These are phyloP conservation scores for Turritopsis rubra DNA, from an alignment of 30 jellyfish, hydroid and myxozoan species.

Conservation along the genomic window DNA sequence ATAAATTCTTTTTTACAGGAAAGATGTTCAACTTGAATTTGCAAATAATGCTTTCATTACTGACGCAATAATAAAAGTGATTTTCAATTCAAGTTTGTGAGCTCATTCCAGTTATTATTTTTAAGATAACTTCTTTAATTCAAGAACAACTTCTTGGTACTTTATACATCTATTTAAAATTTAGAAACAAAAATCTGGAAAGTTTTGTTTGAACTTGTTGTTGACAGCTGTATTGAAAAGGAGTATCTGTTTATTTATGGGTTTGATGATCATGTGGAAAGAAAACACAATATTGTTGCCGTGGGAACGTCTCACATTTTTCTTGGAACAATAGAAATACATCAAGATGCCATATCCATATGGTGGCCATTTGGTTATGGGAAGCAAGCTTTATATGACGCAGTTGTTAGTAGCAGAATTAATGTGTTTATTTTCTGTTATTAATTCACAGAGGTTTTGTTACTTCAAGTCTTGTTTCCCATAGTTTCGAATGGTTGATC, in stretches of 20 bases:
- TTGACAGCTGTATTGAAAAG: neutral
- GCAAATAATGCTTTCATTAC: neutral
- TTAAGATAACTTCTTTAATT: neutral
- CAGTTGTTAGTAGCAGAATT: slow-evolving; percentile 25
- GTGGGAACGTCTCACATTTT: neutral
- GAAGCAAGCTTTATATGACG: slow-evolving; percentile 39
- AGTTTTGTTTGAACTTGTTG: slow-evolving; percentile 17
- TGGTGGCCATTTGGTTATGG: slow-evolving; percentile 99
- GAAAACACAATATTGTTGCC: neutral
- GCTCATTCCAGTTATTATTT: neutral
- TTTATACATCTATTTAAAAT: neutral
- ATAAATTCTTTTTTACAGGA: neutral
- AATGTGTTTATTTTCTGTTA: neutral
- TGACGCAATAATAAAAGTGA: neutral
- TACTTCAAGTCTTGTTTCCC: neutral
- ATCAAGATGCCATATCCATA: slow-evolving; percentile 1
- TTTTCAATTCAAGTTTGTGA: neutral
- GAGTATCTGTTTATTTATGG: neutral
- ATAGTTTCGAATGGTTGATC: neutral
- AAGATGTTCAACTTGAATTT: slow-evolving; percentile 7
- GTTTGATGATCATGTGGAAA: neutral
- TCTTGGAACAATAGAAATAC: neutral
- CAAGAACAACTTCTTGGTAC: neutral
- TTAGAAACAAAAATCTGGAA: slow-evolving; percentile 19
- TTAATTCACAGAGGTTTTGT: neutral